phyloP scores from a whole-genome alignment of 2,888 invertebrate species.

The Biston stratarius region DNA sequence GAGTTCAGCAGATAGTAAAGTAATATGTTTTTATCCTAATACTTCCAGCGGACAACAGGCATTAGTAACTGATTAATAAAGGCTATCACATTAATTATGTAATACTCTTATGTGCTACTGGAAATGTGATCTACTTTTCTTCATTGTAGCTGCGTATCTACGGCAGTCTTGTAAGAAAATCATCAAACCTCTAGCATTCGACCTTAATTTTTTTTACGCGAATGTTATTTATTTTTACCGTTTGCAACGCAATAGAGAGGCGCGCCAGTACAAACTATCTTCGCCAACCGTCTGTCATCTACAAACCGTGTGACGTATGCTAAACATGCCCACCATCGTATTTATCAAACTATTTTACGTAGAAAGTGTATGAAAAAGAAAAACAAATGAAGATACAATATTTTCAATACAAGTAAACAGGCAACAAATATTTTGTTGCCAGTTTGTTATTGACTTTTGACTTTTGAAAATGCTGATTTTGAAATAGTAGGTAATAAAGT shows the following conservation, averaged over 20 bases:
- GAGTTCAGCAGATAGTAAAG: neutral
- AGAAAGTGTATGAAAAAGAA: neutral
- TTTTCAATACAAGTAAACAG: too few relatives aligned
- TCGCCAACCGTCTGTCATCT: slow-evolving; percentile 4
- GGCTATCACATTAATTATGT: slow-evolving; percentile 2
- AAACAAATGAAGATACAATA: too few relatives aligned
- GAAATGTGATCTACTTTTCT: neutral
- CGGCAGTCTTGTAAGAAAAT: neutral
- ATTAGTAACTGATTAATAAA: slow-evolving; percentile 5
- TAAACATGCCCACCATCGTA: neutral
- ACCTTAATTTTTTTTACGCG: slow-evolving; percentile 19
- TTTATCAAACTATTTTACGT: neutral
- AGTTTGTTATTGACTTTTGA: too few relatives aligned
- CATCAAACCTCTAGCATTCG: slow-evolving; percentile 11
- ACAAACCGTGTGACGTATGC: slow-evolving; percentile 6
- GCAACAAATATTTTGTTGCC: too few relatives aligned
- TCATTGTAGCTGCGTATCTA: neutral
- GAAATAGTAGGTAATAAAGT: neutral
- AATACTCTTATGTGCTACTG: slow-evolving; percentile 5
- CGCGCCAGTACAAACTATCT: slow-evolving; percentile 11
- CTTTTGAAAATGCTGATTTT: neutral
- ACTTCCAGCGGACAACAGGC: neutral
- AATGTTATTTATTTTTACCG: slow-evolving; percentile 23
- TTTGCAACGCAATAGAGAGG: slow-evolving; percentile 19
- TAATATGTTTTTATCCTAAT: neutral